Evolutionary conservation across 2,113 vertebrate genomes (phyloP).

Genomic region (Chaetura pelagica): DNA sequence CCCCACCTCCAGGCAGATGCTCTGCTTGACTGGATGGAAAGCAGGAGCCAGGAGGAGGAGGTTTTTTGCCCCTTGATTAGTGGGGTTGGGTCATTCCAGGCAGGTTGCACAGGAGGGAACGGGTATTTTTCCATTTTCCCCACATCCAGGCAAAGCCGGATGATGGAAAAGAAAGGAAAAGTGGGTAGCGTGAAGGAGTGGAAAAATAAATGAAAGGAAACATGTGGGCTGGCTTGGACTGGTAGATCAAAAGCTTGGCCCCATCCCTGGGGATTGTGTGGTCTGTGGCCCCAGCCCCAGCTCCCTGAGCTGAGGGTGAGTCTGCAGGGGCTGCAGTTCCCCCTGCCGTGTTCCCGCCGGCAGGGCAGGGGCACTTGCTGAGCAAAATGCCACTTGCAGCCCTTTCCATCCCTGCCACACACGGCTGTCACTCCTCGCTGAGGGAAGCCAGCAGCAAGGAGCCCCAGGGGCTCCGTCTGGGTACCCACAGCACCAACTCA

Average conservation of each 20-base stretch:
- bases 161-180: neutral
- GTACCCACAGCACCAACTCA: neutral
- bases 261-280: neutral
- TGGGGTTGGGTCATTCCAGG: neutral
- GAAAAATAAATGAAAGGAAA: constrained; percentile 21
- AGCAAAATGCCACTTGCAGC: neutral
- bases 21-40: neutral
- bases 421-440: accelerated
- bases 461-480: accelerated
- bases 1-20: neutral
- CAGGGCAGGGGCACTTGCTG: neutral
- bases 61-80: neutral
- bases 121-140: neutral
- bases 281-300: neutral
- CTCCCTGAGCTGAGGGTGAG: accelerated
- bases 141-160: neutral
- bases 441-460: neutral
- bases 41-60: neutral
- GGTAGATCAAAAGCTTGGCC: constrained; percentile 23
- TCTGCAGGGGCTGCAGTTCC: neutral
- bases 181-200: neutral
- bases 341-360: neutral
- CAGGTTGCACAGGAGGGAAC: neutral
- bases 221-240: neutral
- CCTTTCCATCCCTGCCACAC: neutral